Conservation (phyloP, 2,888 invertebrate genomes). For the Unio delphinus region DNA sequence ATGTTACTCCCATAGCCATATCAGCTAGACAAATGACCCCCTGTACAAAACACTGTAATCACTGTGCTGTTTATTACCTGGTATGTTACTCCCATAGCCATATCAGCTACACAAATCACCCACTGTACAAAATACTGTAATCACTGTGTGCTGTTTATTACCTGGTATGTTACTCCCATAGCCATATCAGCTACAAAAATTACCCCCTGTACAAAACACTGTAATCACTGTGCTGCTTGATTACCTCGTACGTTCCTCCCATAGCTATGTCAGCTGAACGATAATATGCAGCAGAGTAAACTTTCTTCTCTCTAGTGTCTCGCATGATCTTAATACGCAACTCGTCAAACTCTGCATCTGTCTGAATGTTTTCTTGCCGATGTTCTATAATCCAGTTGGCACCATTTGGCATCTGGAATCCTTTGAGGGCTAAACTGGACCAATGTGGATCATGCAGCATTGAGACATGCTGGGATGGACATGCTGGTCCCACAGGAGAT, state of each 20-base stretch:
- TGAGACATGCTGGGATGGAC: conserved; percentile 16
- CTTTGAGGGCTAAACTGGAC: conserved; percentile 17
- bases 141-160: background rate
- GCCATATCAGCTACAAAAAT: too few relatives aligned
- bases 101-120: too few relatives aligned
- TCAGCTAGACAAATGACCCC: too few relatives aligned
- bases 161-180: conserved; percentile 9
- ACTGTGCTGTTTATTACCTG: conserved; percentile 6
- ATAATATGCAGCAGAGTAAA: conserved; percentile 33
- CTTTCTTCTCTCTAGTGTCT: conserved; percentile 21
- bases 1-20: background rate
- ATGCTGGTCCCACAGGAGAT: conserved; percentile 14
- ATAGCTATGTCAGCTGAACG: conserved; percentile 31
- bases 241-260: conserved; percentile 37
- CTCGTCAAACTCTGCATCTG: conserved; percentile 18
- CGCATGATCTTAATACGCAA: conserved; percentile 26
- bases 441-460: conserved; percentile 14
- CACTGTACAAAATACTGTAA: background rate
- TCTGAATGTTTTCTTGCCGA: conserved; percentile 20
- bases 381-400: conserved; percentile 29
- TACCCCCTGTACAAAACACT: too few relatives aligned
- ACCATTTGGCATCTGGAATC: conserved; percentile 32
- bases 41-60: too few relatives aligned
- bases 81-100: background rate
- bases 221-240: background rate